These are phyloP conservation scores for Okapia johnstoni DNA, from an alignment of 2,113 vertebrate species.

Conservation along the genomic window DNA sequence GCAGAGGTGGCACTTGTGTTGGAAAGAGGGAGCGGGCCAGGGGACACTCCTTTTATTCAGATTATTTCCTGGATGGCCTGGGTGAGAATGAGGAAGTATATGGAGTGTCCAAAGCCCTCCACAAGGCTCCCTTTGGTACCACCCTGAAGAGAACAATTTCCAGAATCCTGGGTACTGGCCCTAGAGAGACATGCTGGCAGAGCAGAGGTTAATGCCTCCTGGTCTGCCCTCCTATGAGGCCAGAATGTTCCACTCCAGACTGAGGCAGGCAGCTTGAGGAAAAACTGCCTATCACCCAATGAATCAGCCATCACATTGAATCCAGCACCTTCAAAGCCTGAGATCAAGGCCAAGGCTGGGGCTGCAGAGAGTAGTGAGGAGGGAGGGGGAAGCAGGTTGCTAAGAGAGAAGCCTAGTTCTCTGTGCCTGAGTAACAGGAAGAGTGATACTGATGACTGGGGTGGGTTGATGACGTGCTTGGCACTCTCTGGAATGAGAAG, in stretches of 20 bases:
- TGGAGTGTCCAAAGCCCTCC: background rate
- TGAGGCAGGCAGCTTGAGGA: background rate
- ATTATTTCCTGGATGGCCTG: background rate
- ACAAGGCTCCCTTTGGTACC: background rate
- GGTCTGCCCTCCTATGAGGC: background rate
- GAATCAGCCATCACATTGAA: conserved; percentile 11
- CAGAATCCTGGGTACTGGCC: background rate
- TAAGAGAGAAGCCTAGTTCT: background rate
- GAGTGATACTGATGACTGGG: background rate
- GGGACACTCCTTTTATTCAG: background rate
- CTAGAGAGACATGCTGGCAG: background rate
- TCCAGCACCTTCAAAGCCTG: background rate
- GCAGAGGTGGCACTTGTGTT: background rate
- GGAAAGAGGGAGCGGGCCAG: background rate
- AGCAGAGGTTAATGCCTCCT: background rate
- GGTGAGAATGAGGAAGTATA: background rate
- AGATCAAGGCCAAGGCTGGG: background rate
- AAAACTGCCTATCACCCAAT: background rate
- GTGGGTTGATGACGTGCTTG: background rate
- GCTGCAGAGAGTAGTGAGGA: background rate
- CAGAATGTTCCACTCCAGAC: conserved; percentile 19
- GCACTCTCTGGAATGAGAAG: background rate
- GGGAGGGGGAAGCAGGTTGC: too few relatives aligned
- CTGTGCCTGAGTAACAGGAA: background rate
- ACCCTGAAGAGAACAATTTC: background rate